phyloP scores from a whole-genome alignment of 2,888 invertebrate species.

The Prosapia bicincta region DNA sequence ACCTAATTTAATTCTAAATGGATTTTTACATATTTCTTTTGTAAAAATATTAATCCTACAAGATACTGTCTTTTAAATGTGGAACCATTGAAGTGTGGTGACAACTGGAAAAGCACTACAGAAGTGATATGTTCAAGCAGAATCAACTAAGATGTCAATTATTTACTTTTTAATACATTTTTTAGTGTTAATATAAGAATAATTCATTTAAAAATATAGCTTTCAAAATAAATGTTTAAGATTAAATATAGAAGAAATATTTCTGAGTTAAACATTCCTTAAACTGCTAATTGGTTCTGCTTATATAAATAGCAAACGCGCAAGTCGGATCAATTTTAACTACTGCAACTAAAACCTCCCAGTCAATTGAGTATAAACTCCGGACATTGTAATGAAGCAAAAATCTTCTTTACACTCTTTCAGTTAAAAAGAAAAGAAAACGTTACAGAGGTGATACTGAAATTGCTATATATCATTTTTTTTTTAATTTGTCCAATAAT shows the following conservation, averaged over 20 bases:
- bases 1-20: neutral
- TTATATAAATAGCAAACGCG: neutral
- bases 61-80: conserved; percentile 23
- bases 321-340: neutral
- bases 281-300: neutral
- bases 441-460: neutral
- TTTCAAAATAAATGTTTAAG: neutral
- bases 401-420: neutral
- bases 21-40: neutral
- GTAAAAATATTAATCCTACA: conserved; percentile 13
- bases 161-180: neutral
- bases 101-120: neutral
- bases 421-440: neutral
- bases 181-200: neutral
- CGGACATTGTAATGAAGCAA: neutral
- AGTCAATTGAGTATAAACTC: neutral
- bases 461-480: conserved; percentile 9
- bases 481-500: conserved; percentile 26
- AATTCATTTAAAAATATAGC: neutral
- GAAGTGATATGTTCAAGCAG: conserved; percentile 13
- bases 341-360: neutral
- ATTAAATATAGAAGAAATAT: neutral
- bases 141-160: conserved; percentile 18
- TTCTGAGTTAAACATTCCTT: neutral
- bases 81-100: conserved; percentile 18